These are phyloP conservation scores for Bombus impatiens DNA, from an alignment of 1,140 invertebrate species.

Conservation along the genomic window DNA sequence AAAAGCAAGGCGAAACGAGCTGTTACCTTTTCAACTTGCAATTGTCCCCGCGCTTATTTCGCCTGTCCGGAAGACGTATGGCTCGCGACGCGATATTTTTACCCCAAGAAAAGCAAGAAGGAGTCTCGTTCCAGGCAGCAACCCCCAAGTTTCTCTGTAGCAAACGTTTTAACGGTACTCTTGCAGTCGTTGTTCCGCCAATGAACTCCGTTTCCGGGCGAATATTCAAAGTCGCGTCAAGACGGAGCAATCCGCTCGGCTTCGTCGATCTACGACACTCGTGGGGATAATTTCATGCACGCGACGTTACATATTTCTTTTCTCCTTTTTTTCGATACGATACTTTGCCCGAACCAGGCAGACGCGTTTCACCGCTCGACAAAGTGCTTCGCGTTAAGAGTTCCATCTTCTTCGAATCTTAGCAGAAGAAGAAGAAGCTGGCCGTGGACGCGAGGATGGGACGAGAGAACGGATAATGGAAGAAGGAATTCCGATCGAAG, in stretches of 20 bases:
- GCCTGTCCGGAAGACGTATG: conserved; percentile 76
- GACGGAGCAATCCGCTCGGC: conserved; percentile 61
- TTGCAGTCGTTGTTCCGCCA: conserved; percentile 26
- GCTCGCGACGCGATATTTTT: conserved; percentile 64
- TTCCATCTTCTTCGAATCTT: background rate
- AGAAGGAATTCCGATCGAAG: conserved; percentile 31
- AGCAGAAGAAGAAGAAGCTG: background rate
- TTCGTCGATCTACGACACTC: conserved; percentile 68
- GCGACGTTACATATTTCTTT: conserved; percentile 54
- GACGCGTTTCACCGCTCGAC: conserved; percentile 30
- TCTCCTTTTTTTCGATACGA: background rate
- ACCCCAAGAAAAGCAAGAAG: conserved; percentile 56
- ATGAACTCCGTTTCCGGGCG: conserved; percentile 43
- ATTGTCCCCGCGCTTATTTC: conserved; percentile 75
- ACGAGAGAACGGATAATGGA: conserved; percentile 10
- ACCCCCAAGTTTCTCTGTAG: conserved; percentile 16
- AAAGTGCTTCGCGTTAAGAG: conserved; percentile 53
- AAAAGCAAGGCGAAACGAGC: background rate
- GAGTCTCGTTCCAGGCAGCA: background rate
- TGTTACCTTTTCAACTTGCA: conserved; percentile 64
- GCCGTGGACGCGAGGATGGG: too few species aligned
- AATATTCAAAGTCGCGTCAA: conserved; percentile 67
- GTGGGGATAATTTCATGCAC: conserved; percentile 71
- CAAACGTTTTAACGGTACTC: conserved; percentile 4
- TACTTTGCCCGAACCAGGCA: conserved; percentile 29